Percentiles rank a stretch among this genome's conserved stretches.
These are phyloP conservation scores for Lophius americanus DNA, from an alignment of 2,797 vertebrate genomes.

Conservation along the genomic window DNA sequence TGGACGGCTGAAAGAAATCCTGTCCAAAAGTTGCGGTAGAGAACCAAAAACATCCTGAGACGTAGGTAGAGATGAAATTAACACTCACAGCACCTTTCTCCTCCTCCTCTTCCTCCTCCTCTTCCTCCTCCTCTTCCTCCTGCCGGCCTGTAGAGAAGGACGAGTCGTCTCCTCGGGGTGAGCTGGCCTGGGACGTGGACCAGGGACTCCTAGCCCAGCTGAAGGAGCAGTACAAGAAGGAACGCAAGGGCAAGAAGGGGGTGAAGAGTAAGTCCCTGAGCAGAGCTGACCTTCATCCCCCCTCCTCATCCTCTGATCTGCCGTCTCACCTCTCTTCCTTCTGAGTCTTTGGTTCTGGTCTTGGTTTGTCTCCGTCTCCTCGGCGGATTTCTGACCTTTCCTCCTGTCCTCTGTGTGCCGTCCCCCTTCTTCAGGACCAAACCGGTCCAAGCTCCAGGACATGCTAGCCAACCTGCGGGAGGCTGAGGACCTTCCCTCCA, in stretches of 20 bases:
- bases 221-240: slow-evolving; percentile 99
- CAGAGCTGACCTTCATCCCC: no score
- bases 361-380: neutral
- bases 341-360: neutral
- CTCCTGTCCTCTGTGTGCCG: neutral
- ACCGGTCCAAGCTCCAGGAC: slow-evolving; percentile 97
- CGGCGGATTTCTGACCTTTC: neutral
- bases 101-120: slow-evolving; percentile 9
- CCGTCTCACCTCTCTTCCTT: neutral
- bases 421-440: slow-evolving; percentile 84
- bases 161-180: slow-evolving; percentile 87
- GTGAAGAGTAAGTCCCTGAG: slow-evolving; percentile 94
- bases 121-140: slow-evolving; percentile 64
- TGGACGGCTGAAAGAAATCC: no score
- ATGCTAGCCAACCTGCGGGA: slow-evolving; percentile 97
- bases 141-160: slow-evolving; percentile 90
- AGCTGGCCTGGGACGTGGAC: slow-evolving; percentile 94
- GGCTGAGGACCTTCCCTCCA: slow-evolving; percentile 89
- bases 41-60: no score
- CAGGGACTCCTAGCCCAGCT: slow-evolving; percentile 96
- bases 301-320: no score
- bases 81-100: no score
- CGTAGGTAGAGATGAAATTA: no score
- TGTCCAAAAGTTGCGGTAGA: no score
- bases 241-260: slow-evolving; percentile 96